Evolutionary conservation across 2,113 vertebrate species (phyloP).

Genomic region (Motacilla alba): DNA sequence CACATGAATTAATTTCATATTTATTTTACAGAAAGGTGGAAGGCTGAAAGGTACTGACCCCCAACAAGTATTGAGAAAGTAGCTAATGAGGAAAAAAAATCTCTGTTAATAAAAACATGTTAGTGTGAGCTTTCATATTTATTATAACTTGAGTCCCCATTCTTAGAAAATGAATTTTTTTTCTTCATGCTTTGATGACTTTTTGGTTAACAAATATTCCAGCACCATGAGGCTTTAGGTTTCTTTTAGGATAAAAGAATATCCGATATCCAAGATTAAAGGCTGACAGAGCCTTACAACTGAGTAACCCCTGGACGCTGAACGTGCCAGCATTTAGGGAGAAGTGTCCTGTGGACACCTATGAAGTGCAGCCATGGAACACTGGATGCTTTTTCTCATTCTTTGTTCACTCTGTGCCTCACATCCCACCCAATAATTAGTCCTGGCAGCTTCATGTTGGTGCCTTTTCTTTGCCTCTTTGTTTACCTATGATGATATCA

Average conservation of each 20-base stretch:
- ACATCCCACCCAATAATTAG: slow-evolving; percentile 53
- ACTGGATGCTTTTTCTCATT: neutral
- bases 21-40: neutral
- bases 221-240: neutral
- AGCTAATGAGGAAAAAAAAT: neutral
- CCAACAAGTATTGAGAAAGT: neutral
- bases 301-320: neutral
- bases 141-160: neutral
- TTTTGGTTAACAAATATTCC: neutral
- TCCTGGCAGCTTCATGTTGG: slow-evolving; percentile 42
- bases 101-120: neutral
- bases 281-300: neutral
- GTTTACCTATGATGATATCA: slow-evolving; percentile 64
- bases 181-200: neutral
- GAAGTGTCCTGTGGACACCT: neutral
- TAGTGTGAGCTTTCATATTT: neutral
- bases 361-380: neutral
- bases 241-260: neutral
- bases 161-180: neutral
- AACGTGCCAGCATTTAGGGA: neutral
- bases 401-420: slow-evolving; percentile 7
- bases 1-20: neutral
- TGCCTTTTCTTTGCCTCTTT: slow-evolving; percentile 59
- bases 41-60: neutral
- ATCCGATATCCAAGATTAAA: neutral